phyloP scores from a whole-genome alignment of 2,888 invertebrate species.

The Aleiodes alternator region DNA sequence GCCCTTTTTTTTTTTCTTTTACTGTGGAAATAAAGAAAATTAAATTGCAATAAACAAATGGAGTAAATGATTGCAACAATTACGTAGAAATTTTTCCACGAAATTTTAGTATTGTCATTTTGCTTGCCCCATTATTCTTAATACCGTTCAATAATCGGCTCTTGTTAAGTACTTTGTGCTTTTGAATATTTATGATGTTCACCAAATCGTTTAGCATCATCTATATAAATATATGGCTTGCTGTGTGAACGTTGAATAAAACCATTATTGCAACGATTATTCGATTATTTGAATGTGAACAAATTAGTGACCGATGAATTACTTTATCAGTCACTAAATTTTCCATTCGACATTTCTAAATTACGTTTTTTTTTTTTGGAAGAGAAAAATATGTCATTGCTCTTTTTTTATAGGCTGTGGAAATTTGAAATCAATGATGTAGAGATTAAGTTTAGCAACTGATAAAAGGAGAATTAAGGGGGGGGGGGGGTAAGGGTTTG shows the following conservation, averaged over 20 bases:
- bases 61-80: constrained; percentile 9
- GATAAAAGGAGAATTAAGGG: too few species aligned
- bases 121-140: constrained; percentile 43
- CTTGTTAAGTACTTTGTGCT: constrained; percentile 45
- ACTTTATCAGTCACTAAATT: background rate
- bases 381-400: too few species aligned
- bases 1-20: constrained; percentile 16
- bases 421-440: too few species aligned
- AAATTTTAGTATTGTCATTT: constrained; percentile 42
- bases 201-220: constrained; percentile 4
- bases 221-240: background rate
- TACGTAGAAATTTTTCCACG: background rate
- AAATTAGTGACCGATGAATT: constrained; percentile 39
- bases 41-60: background rate
- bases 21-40: background rate
- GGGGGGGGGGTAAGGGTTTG: too few species aligned
- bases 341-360: background rate
- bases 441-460: too few species aligned
- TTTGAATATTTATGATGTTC: constrained; percentile 56
- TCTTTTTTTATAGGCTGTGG: too few species aligned
- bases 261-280: constrained; percentile 42
- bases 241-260: constrained; percentile 29
- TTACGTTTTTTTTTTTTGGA: too few species aligned
- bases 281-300: constrained; percentile 39
- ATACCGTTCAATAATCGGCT: constrained; percentile 51